Base-by-base conservation (phyloP, 1,140 invertebrate genomes). In the Meteorus sp. region DNA sequence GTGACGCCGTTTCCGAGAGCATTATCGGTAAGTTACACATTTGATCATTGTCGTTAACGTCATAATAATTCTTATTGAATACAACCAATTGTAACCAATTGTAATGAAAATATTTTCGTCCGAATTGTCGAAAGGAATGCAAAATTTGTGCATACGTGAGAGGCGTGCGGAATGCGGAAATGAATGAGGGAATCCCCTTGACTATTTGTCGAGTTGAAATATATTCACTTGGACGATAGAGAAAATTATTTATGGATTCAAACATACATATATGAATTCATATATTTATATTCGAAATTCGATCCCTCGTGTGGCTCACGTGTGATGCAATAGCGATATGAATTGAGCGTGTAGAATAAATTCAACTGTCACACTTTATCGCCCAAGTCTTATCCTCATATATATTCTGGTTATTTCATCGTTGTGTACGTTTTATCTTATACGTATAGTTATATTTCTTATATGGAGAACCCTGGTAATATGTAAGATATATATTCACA, bases 21-120 rank as follows among this genome's bases (percentile, higher is more conserved):
- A 75, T 76, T 62, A 73, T 71, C 67, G 74, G 74, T 76, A 61
- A 68, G 68, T 64, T n/a, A n/a, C n/a, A n/a, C n/a, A n/a, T n/a
- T n/a, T n/a, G n/a, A n/a, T n/a, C n/a, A n/a, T n/a, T n/a, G n/a
- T n/a, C n/a, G n/a, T n/a, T n/a, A n/a, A n/a, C n/a, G n/a, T n/a
- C n/a, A n/a, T n/a, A n/a, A n/a, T n/a, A n/a, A n/a, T n/a, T n/a
- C n/a, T n/a, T n/a, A n/a, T n/a, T n/a, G n/a, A n/a, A n/a, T n/a
- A n/a, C n/a, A n/a, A n/a, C n/a, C n/a, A n/a, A n/a, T n/a, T n/a
- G n/a, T n/a, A n/a, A n/a, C n/a, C n/a, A n/a, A n/a, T n/a, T n/a
- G n/a, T n/a, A n/a, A n/a, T n/a, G n/a, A n/a, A n/a, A n/a, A n/a
- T n/a, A n/a, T n/a, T n/a, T n/a, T n/a, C n/a, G n/a, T n/a, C n/a